Conservation (phyloP, 1,140 invertebrate genomes). For the Solen grandis region DNA sequence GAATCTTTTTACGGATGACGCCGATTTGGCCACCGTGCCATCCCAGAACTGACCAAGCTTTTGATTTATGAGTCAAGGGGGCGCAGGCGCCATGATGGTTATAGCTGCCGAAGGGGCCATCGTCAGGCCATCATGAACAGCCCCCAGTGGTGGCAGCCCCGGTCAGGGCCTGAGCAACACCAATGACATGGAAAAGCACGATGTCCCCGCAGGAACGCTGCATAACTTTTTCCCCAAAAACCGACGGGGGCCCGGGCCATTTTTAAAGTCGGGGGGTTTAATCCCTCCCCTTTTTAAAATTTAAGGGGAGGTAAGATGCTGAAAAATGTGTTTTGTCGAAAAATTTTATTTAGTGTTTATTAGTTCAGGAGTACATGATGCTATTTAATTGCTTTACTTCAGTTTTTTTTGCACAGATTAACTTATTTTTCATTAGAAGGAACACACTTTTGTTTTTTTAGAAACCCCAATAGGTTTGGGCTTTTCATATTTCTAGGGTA, state of each 20-base stretch:
- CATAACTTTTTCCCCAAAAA: constrained; percentile 99
- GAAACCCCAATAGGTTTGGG: not conserved
- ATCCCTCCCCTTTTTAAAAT: constrained; percentile 98
- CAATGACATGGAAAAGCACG: constrained; percentile 98
- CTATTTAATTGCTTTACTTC: no score
- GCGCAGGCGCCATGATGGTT: constrained; percentile 99
- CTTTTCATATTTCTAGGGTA: not conserved
- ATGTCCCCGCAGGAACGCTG: constrained; percentile 92
- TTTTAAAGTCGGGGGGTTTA: constrained; percentile 99
- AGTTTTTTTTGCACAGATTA: no score
- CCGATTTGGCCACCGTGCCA: constrained; percentile 97
- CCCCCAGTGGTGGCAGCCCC: constrained; percentile 93
- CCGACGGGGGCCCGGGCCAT: constrained; percentile 96
- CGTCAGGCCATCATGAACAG: constrained; percentile 99
- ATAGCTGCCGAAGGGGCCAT: constrained; percentile 97
- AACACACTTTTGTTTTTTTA: no score
- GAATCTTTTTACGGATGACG: constrained; percentile 86
- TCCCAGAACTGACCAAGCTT: constrained; percentile 99
- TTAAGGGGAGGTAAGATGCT: constrained; percentile 85
- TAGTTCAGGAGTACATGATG: no score
- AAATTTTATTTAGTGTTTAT: no score
- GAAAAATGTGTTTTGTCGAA: no score
- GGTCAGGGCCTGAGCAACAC: constrained; percentile 96
- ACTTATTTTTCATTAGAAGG: no score
- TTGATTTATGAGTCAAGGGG: constrained; percentile 96